These are phyloP conservation scores for Mastomys coucha DNA, from an alignment of 2,113 vertebrate genomes.

Conservation along the genomic window DNA sequence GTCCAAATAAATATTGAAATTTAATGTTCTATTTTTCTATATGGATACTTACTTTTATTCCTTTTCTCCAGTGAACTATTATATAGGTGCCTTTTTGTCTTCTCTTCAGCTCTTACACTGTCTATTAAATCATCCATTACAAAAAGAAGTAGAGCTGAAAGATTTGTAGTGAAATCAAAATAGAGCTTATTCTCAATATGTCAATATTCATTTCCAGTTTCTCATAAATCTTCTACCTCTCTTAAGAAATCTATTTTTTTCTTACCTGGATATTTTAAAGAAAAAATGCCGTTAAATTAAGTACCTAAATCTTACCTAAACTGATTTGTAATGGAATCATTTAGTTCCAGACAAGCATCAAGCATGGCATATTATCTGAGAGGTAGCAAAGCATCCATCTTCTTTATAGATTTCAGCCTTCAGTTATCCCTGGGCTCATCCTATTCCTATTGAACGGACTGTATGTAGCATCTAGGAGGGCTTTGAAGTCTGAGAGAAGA, in stretches of 20 bases:
- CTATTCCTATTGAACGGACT: not conserved
- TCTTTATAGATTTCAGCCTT: not conserved
- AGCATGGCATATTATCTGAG: not conserved
- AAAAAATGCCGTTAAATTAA: constrained; percentile 21
- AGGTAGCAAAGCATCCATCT: not conserved
- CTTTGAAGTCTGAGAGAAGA: not conserved
- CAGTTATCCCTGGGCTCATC: not conserved
- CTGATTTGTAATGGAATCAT: not conserved
- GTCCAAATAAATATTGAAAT: constrained; percentile 16
- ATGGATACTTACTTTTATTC: not conserved
- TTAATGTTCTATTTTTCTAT: constrained; percentile 15
- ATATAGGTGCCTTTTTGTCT: too few relatives aligned
- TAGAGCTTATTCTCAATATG: not conserved
- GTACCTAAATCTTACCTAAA: constrained; percentile 24
- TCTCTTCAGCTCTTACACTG: not conserved
- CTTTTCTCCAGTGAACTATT: constrained; percentile 16
- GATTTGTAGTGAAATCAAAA: constrained; percentile 48
- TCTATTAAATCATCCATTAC: constrained; percentile 57
- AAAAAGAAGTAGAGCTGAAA: constrained; percentile 24
- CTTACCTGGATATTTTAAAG: constrained; percentile 45
- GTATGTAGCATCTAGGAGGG: accelerated
- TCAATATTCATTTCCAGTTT: constrained; percentile 46
- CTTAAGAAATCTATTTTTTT: constrained; percentile 12
- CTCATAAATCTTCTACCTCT: constrained; percentile 6
- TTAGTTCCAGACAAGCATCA: not conserved